These are phyloP conservation scores for Athene cunicularia DNA, from an alignment of 2,113 vertebrate species.

Conservation along the genomic window DNA sequence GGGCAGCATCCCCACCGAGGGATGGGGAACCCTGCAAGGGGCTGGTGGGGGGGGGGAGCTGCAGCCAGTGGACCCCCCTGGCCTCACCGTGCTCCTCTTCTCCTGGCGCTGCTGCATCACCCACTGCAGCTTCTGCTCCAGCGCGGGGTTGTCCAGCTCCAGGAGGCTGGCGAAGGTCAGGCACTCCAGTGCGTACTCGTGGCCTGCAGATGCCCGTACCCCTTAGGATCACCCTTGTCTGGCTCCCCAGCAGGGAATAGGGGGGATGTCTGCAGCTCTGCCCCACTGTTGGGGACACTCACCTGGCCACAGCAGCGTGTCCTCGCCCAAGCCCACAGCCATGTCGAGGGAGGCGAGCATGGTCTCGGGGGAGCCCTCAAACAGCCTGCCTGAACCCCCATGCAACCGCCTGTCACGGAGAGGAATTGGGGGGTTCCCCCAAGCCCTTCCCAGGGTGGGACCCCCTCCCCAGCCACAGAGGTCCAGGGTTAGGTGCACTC, in stretches of 20 bases:
- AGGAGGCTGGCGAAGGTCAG: slow-evolving; percentile 90
- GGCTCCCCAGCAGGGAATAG: neutral
- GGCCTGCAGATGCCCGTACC: slow-evolving; percentile 70
- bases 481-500: neutral
- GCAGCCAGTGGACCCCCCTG: rapidly evolving
- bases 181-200: slow-evolving; percentile 95
- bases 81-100: slow-evolving; percentile 86
- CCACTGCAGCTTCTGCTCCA: slow-evolving; percentile 89
- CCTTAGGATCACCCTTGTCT: rapidly evolving
- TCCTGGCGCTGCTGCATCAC: slow-evolving; percentile 84
- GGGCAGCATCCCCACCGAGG: slow-evolving; percentile 73
- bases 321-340: slow-evolving; percentile 83
- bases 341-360: slow-evolving; percentile 93
- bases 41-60: neutral
- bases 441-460: neutral
- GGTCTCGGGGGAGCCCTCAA: slow-evolving; percentile 89
- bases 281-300: neutral
- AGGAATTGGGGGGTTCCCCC: too few species aligned
- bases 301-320: slow-evolving; percentile 95
- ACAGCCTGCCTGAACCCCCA: slow-evolving; percentile 84
- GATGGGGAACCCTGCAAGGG: slow-evolving; percentile 80
- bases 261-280: neutral
- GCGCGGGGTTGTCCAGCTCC: slow-evolving; percentile 81
- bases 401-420: neutral
- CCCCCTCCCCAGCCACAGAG: neutral